Base-by-base conservation (phyloP, 2,888 invertebrate species). In the Drosophila engyochracea region DNA sequence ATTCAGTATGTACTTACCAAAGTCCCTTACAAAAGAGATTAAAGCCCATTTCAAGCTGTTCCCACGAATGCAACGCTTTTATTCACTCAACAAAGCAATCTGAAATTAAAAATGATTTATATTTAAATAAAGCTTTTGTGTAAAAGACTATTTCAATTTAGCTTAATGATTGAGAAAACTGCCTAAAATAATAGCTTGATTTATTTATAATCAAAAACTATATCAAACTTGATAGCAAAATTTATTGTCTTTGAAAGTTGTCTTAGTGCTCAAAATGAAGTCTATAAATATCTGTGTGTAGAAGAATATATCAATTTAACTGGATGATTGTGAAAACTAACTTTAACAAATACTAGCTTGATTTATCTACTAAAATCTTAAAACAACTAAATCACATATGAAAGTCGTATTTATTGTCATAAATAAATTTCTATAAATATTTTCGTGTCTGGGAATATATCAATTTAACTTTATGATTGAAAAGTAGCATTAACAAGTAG, bases 21-120 rank as follows among this genome's bases (percentile, higher is more conserved):
- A 51, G 55, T 39, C 33, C 16, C 59, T 19, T 31, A 58, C 72
- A 62, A 78, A 52, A 30, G 35, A 51, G 52, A 61, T 67, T 58
- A 41, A 70, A 35, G 44, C 37, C 47, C 28, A 54, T 47, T 47
- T 74, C 51, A 54, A 51, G 54, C 64, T 44, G 22, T 69, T 69
- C 69, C 69, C 69, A 69, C 58, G 59, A 52, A 30, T 12, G 37
- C 49, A 54, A n/a, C 25, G 25, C 16, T 6, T 47, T 67, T 25
- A 66, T 67, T n/a, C 54, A 3, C 0, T 0, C 2, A 14, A 68
- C 68, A 68, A 55, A 35, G 51, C 19, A 19, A 25, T 14, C 69
- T 41, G 16, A 10, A 10, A 57, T 44, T 16, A 35, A 47, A 47
- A 47, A 53, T 35, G 33, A 19, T 12, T 25, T 9, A 19, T 52